A percentile compares a stretch with the other conserved stretches of the same genome.
These are phyloP conservation scores for Brevimyrus niger DNA, from an alignment of 2,113 vertebrate species.

Conservation along the genomic window DNA sequence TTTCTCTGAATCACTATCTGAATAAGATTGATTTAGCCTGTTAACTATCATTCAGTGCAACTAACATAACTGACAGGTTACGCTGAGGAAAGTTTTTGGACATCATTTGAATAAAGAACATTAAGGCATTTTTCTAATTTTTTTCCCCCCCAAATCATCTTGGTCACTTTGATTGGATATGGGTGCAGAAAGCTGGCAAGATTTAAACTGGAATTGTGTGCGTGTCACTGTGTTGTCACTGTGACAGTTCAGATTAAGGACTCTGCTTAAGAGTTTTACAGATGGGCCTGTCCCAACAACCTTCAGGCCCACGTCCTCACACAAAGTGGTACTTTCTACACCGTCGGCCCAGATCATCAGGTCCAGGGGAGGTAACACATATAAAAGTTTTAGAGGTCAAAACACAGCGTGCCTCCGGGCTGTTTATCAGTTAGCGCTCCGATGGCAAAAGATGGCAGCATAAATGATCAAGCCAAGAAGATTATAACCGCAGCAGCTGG, in stretches of 20 bases:
- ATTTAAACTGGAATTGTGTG: background rate
- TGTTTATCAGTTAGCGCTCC: background rate
- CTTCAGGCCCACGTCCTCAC: background rate
- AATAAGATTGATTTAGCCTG: background rate
- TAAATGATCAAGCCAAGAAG: background rate
- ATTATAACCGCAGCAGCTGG: background rate
- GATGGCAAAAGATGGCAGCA: background rate
- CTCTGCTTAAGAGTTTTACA: background rate
- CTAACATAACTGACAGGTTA: background rate
- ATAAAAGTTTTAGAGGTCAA: conserved; percentile 1
- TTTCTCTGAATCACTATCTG: background rate
- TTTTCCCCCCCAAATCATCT: background rate
- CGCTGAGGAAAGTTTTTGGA: background rate
- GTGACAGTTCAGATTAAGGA: background rate
- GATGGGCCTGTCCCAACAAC: background rate
- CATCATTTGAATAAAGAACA: background rate
- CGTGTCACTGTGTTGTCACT: background rate
- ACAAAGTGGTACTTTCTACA: background rate
- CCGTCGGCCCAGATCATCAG: background rate
- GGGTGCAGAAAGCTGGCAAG: background rate
- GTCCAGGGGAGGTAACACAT: background rate
- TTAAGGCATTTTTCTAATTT: background rate
- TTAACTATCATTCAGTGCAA: background rate
- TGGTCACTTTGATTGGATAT: background rate
- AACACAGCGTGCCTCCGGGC: background rate